Evolutionary conservation across 1,140 invertebrate species (phyloP), one percentile per base, ranked within the genome.

Genomic region (Lepidurus apus): DNA sequence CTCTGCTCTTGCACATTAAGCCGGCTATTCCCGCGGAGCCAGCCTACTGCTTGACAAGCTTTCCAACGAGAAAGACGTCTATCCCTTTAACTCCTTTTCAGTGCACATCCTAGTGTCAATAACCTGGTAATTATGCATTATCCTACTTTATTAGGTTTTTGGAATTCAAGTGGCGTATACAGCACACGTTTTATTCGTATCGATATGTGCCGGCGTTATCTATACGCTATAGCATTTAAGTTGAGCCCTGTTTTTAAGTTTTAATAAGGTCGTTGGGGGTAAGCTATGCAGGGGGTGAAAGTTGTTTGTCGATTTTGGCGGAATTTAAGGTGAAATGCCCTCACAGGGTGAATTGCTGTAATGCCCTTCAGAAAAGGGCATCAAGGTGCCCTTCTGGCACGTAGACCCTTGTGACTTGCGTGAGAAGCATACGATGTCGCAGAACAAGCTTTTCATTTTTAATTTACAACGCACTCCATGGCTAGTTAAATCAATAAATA

Each of bases 391-490:
- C 53, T 65, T 65, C 17, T 21, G 53, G 53, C 53, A 65, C 53
- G 53, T 65, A 65, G 53, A 65, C 53, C 21, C 53, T 65, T 21
- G 4, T 65, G 53, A 65, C 53, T 65, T 65, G 53, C 53, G 53
- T 65, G 53, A 65, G 21, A 65, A 34, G 34, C 34, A 34, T 34
- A 34, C 3, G 4, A 34, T 34, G 34, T 4, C 34, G 34, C 34
- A 34, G 34, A 34, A 4, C 34, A 34, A 34, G 34, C 34, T 34
- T 34, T 34, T 34, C 4, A 34, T 34, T 34, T 34, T 34, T 34
- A 26, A 26, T 26, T 26, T 26, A 26, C 26, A 26, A 26, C n/a
- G n/a, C n/a, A n/a, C 26, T 26, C 1, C 26, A 1, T 26, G 26
- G 1, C 26, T 26, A 26, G 34, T 34, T 34, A 34, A 34, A 34